Evolutionary conservation across 1,140 invertebrate species (phyloP).

Genomic region (Sitobion miscanthi): DNA sequence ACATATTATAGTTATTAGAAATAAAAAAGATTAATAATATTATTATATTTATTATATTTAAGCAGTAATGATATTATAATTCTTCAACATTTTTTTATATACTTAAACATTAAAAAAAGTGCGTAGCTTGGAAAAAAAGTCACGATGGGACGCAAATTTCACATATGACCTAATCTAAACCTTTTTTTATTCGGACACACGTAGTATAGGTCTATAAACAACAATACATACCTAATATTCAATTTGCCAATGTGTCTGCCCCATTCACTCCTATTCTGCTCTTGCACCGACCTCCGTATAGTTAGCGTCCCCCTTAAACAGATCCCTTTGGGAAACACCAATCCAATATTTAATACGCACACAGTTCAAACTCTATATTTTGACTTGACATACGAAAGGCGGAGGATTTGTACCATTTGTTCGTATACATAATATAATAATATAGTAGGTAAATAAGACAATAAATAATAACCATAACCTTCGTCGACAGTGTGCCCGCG

Average conservation of each 20-base stretch:
- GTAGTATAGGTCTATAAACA: no score
- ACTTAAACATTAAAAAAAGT: no score
- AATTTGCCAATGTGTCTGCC: background rate
- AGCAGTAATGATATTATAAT: background rate
- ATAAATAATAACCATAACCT: background rate
- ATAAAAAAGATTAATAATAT: background rate
- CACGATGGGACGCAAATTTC: no score
- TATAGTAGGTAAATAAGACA: background rate
- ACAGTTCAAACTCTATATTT: background rate
- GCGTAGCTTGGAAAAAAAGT: no score
- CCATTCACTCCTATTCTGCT: rapidly evolving
- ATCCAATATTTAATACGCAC: background rate
- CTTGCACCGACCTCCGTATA: background rate
- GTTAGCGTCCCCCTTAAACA: background rate
- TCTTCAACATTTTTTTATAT: background rate
- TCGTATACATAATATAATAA: background rate
- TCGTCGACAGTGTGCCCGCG: no score
- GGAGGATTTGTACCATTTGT: background rate
- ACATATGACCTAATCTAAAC: background rate
- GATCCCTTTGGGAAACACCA: background rate
- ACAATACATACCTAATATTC: background rate
- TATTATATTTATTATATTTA: background rate
- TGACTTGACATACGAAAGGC: background rate
- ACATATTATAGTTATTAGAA: no score
- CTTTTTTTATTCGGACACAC: background rate